A percentile compares a stretch with the other conserved stretches of the same genome.
Conservation (phyloP, 2,888 invertebrate genomes). For the Epicampocera succincta region DNA sequence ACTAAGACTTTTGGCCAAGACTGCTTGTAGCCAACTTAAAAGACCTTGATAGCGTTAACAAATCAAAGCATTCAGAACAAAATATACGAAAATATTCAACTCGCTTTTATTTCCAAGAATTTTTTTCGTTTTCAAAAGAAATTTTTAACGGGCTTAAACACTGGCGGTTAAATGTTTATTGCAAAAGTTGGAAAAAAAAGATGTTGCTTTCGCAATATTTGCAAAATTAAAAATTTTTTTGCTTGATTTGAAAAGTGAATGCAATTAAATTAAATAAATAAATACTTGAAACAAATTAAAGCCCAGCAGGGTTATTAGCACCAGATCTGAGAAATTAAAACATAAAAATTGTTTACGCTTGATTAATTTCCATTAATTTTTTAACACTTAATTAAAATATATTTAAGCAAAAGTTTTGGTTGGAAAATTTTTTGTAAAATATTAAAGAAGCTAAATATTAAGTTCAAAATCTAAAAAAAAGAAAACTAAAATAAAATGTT, state of each 20-base stretch:
- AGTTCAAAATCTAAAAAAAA: no score
- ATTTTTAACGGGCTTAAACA: no score
- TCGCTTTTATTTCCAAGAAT: no score
- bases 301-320: conserved; percentile 32
- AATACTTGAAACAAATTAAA: conserved; percentile 17
- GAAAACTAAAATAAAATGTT: no score
- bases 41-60: conserved; percentile 20
- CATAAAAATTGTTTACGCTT: not conserved
- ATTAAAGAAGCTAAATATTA: no score
- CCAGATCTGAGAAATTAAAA: not conserved
- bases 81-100: conserved; percentile 4
- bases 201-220: not conserved
- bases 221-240: conserved; percentile 4
- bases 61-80: not conserved
- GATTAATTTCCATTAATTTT: not conserved
- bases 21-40: conserved; percentile 33
- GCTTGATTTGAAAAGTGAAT: conserved; percentile 31
- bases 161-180: conserved; percentile 25
- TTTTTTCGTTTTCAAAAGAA: no score
- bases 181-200: not conserved
- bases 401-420: no score
- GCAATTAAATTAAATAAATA: conserved; percentile 35
- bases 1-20: conserved; percentile 33
- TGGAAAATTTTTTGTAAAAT: no score
- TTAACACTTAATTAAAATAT: no score